Conservation (phyloP, 2,797 vertebrate genomes). For the Fistularia commersonii region DNA sequence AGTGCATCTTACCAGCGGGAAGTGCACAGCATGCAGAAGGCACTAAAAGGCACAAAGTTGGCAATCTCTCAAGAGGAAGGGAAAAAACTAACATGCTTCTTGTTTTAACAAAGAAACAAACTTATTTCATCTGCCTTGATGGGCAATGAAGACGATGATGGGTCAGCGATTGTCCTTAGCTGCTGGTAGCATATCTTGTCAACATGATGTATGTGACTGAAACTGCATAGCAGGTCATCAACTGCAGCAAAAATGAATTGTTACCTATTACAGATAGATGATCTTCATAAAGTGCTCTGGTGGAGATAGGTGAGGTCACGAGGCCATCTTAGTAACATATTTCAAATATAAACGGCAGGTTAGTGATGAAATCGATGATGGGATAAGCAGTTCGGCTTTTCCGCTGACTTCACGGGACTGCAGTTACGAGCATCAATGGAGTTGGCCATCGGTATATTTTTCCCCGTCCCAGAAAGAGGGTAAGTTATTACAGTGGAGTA, state of each 20-base stretch:
- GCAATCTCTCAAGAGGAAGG: background rate
- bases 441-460: conserved; percentile 1
- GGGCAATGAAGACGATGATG: conserved; percentile 25
- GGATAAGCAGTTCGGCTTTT: conserved; percentile 26
- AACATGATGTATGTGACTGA: conserved; percentile 24
- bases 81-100: no score
- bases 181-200: conserved; percentile 3
- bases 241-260: conserved; percentile 31
- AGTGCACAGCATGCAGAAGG: conserved; percentile 15
- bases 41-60: conserved; percentile 12
- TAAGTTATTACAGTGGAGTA: conserved; percentile 33
- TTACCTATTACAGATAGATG: conserved; percentile 32
- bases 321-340: conserved; percentile 18
- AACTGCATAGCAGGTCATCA: conserved; percentile 28
- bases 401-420: conserved; percentile 2
- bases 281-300: conserved; percentile 16
- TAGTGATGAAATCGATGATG: conserved; percentile 19
- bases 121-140: no score
- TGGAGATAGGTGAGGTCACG: conserved; percentile 29
- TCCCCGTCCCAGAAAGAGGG: conserved; percentile 6
- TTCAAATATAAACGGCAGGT: conserved; percentile 24
- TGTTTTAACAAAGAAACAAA: conserved; percentile 5
- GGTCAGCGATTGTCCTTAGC: conserved; percentile 16
- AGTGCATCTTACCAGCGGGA: conserved; percentile 22
- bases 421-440: conserved; percentile 16